Evolutionary conservation across 2,888 invertebrate genomes (phyloP), one percentile per base, ranked within the genome.

Genomic region (Bhutanitis thaidina): DNA sequence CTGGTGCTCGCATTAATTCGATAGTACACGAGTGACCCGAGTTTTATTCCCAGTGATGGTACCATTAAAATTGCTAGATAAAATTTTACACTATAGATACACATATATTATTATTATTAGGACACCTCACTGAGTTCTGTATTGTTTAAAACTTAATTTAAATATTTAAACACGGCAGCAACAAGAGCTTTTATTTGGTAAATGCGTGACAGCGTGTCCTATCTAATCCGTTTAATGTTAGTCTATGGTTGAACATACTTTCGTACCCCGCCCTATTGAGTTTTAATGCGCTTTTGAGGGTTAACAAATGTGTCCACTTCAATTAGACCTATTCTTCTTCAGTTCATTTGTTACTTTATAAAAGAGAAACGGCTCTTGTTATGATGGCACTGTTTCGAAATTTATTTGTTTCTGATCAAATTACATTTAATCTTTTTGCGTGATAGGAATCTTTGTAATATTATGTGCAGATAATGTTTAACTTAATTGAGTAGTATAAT

Each of bases 271-370:
- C 66, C 76, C 77, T 77, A 82, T 83, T 78, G 79, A 78, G 79
- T 75, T 83, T 83, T 85, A 86, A 84, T 79, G 77, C 77, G 70
- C 75, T 72, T 83, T 84, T 80, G 83, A 83, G 84, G 83, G 83
- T 77, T 78, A 75, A 74, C 59, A 77, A 81, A 80, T 71, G 70
- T 69, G 77, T 56, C 84, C 74, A 78, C 1, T 61, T 8, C 71
- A 71, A 57, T 51, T 30, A 52, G 81, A 71, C 48, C 77, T 52
- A 12, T 56, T 27, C 48, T 34, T 27, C 35, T 48, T 30, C 39
- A 44, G 38, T 43, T 39, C 27, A 44, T 54, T 53, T 65, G 66
- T 63, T 49, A 63, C 35, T 45, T 48, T 64, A 69, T 73, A 71
- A 69, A 65, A 65, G 60, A 50, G 44, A 27, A 3, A 62, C 39